phyloP scores from a whole-genome alignment of 2,888 invertebrate species.

The Oxycera nigricornis region DNA sequence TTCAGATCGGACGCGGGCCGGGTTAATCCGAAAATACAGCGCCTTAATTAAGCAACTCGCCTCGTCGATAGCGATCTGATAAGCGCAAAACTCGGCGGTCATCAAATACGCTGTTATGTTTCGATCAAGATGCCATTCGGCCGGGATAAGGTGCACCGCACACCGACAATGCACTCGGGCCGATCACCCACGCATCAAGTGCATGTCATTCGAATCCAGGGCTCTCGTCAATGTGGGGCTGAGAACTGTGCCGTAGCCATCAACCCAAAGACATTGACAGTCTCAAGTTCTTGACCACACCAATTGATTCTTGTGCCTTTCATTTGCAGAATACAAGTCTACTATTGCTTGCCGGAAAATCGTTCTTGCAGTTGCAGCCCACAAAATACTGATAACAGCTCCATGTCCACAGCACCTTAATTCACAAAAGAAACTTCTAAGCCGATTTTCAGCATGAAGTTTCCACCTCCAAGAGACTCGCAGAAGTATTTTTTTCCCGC shows the following conservation, averaged over 20 bases:
- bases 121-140: conserved; percentile 8
- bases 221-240: not conserved
- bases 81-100: conserved; percentile 34
- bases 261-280: not conserved
- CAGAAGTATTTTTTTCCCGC: no score
- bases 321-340: not conserved
- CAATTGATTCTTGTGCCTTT: no score
- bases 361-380: no score
- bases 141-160: conserved; percentile 12
- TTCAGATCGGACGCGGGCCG: conserved; percentile 14
- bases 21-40: conserved; percentile 23
- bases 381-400: no score
- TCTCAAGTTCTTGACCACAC: not conserved
- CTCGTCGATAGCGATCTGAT: conserved; percentile 46
- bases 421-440: no score
- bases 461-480: no score
- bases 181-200: conserved; percentile 46
- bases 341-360: no score
- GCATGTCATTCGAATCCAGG: conserved; percentile 30
- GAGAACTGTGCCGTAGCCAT: not conserved
- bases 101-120: conserved; percentile 15
- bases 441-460: no score
- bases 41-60: conserved; percentile 46
- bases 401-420: no score
- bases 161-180: not conserved